Percentiles rank a stretch among this genome's conserved stretches.
Conservation (phyloP, 1,140 invertebrate species). For the Neodiprion fabricii region DNA sequence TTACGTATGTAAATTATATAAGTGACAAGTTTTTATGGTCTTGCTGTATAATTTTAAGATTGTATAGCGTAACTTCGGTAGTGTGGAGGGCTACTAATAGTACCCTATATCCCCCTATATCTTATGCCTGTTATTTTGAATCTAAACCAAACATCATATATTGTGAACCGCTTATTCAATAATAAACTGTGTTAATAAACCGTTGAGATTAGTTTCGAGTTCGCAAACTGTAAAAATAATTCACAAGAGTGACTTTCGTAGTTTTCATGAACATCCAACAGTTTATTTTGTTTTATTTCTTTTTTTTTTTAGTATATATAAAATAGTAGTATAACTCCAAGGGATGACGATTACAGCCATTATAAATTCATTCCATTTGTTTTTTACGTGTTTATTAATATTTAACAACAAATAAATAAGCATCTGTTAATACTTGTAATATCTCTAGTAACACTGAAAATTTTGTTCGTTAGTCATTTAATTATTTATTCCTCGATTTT, state of each 20-base stretch:
- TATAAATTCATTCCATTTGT: conserved; percentile 44
- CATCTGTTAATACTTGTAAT: conserved; percentile 54
- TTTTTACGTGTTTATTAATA: conserved; percentile 39
- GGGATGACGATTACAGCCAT: conserved; percentile 52
- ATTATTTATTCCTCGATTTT: conserved; percentile 30
- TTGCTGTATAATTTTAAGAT: conserved; percentile 44
- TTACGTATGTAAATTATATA: not conserved
- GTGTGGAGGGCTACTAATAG: conserved; percentile 43
- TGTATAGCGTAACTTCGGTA: conserved; percentile 49
- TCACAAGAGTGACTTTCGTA: conserved; percentile 9
- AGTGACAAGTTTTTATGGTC: not conserved
- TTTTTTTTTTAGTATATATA: conserved; percentile 45
- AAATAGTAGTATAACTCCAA: conserved; percentile 53
- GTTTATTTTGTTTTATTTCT: conserved; percentile 23
- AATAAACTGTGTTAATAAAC: conserved; percentile 19
- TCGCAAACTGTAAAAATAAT: not conserved
- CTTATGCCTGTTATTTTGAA: not conserved
- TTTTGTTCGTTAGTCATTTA: conserved; percentile 41
- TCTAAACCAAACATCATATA: not conserved
- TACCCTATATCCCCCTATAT: not conserved
- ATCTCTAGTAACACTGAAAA: conserved; percentile 55
- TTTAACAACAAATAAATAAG: conserved; percentile 60
- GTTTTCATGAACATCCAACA: conserved; percentile 20
- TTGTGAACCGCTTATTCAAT: conserved; percentile 11
- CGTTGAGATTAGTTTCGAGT: conserved; percentile 11